Evolutionary conservation across 2,797 vertebrate genomes (phyloP).

Genomic region (Artibeus lituratus): DNA sequence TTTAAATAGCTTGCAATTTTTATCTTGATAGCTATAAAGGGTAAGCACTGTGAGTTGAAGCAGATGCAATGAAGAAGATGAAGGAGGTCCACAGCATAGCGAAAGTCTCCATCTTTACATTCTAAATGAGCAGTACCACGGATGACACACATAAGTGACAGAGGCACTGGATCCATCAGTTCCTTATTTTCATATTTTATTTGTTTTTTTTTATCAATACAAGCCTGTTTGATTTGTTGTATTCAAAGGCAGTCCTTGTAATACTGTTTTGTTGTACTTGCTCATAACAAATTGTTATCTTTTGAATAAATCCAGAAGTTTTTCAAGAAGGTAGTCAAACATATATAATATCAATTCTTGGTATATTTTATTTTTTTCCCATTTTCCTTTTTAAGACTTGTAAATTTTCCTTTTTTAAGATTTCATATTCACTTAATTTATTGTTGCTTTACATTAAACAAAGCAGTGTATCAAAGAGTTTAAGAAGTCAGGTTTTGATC

Average conservation of each 20-base stretch:
- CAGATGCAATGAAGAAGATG: not conserved
- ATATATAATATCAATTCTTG: not conserved
- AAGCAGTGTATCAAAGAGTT: not conserved
- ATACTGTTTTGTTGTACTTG: not conserved
- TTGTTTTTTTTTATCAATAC: not conserved
- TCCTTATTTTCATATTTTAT: not conserved
- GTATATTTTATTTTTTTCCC: not conserved
- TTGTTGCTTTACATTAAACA: not conserved
- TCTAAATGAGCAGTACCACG: not conserved
- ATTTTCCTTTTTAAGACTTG: not conserved
- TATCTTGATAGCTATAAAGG: not conserved
- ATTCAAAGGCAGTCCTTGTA: not conserved
- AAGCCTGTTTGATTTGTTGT: not conserved
- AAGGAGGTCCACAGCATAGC: not conserved
- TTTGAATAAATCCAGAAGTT: not conserved
- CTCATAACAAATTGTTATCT: not conserved
- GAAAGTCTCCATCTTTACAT: not conserved
- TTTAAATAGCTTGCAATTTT: not conserved
- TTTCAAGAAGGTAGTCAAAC: not conserved
- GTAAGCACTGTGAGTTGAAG: not conserved
- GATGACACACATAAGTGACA: not conserved
- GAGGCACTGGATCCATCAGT: too few species aligned
- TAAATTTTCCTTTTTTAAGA: not conserved
- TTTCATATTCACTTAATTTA: not conserved
- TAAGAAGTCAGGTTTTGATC: not conserved